Conservation (phyloP, 2,888 invertebrate species). For the Cerastis leucographa region DNA sequence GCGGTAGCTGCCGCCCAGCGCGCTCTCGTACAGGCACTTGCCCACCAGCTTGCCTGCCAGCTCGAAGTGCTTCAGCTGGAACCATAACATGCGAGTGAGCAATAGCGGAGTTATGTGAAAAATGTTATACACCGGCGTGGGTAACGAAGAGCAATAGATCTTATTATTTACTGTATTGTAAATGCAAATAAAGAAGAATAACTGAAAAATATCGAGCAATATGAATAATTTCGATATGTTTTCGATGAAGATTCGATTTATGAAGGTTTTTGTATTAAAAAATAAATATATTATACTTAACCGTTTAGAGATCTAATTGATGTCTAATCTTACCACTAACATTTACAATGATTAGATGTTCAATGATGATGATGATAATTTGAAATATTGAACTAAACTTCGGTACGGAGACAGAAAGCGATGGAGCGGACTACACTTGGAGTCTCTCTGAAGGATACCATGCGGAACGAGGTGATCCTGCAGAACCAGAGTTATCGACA, state of each 20-base stretch:
- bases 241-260: too few relatives aligned
- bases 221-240: too few relatives aligned
- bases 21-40: constrained; percentile 98
- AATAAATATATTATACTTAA: not conserved
- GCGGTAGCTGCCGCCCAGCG: constrained; percentile 96
- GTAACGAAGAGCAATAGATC: not conserved
- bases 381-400: not conserved
- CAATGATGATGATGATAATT: not conserved
- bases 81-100: too few relatives aligned
- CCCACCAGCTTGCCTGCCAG: constrained; percentile 98
- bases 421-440: too few relatives aligned
- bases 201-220: too few relatives aligned
- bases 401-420: not conserved
- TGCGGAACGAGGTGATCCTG: too few relatives aligned
- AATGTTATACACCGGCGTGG: not conserved
- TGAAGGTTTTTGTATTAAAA: too few relatives aligned
- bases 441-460: too few relatives aligned
- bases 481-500: too few relatives aligned
- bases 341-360: too few relatives aligned
- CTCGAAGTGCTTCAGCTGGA: constrained; percentile 95
- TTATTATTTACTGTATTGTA: not conserved
- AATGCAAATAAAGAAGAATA: too few relatives aligned
- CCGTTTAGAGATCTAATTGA: not conserved
- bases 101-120: not conserved
- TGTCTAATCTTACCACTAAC: too few relatives aligned